Conservation (phyloP, 2,113 vertebrate genomes). For the Stegostoma tigrinum region DNA sequence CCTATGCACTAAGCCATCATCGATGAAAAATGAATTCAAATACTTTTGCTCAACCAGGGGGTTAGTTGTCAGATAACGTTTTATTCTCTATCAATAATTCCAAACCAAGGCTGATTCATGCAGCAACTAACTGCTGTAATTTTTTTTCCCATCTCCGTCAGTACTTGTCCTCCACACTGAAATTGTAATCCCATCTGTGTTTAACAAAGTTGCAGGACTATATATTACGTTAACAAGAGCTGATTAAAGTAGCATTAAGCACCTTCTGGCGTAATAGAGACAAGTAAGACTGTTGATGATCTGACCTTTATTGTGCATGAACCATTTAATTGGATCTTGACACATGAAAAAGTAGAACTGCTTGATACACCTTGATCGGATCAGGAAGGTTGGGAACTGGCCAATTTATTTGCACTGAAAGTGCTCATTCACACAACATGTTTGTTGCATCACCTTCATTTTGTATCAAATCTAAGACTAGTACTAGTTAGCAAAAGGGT, state of each 20-base stretch:
- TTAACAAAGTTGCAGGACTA: background rate
- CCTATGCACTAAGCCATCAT: background rate
- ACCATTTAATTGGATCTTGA: slow-evolving; percentile 19
- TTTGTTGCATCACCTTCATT: background rate
- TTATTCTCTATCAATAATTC: background rate
- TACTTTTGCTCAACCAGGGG: background rate
- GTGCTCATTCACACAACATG: background rate
- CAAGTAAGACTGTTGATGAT: background rate
- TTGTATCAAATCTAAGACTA: background rate
- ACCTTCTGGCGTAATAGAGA: background rate
- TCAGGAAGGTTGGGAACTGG: background rate
- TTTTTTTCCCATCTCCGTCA: background rate
- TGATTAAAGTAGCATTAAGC: slow-evolving; percentile 23
- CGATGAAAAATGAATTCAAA: background rate
- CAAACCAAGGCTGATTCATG: background rate
- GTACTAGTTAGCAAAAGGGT: background rate
- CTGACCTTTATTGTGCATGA: slow-evolving; percentile 23
- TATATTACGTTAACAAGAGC: slow-evolving; percentile 30
- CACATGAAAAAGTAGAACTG: background rate
- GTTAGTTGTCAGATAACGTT: background rate
- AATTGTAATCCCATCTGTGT: background rate
- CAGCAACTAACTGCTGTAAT: background rate
- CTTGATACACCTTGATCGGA: background rate
- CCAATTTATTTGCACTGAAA: background rate
- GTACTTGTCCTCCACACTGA: background rate